These are phyloP conservation scores for Tylochromis polylepis DNA, from an alignment of 2,113 vertebrate species.

Conservation along the genomic window DNA sequence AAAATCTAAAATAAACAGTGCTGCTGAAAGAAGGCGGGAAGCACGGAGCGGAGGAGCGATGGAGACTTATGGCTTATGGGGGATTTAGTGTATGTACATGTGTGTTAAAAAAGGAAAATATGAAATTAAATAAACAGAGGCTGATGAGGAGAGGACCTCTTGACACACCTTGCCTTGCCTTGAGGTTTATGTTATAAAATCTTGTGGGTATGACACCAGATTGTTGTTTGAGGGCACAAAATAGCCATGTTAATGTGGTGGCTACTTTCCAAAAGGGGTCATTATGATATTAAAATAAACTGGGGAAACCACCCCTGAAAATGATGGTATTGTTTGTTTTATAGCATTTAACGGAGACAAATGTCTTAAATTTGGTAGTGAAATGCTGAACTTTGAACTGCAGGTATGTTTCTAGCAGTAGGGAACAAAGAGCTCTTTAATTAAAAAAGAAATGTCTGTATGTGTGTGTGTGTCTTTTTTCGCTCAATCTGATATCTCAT, in stretches of 20 bases:
- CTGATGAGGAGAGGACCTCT: constrained; percentile 63
- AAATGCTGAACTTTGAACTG: background rate
- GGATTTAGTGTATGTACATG: constrained; percentile 22
- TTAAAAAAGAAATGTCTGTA: background rate
- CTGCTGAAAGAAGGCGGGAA: constrained; percentile 59
- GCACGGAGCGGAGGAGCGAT: constrained; percentile 3
- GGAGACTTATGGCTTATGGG: constrained; percentile 25
- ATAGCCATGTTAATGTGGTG: constrained; percentile 35
- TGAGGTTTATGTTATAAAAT: background rate
- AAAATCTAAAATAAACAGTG: constrained; percentile 66
- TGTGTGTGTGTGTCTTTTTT: too few relatives aligned
- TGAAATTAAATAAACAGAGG: constrained; percentile 63
- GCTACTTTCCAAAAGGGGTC: background rate
- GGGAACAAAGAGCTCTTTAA: background rate
- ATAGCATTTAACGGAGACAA: background rate
- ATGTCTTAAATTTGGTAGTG: background rate
- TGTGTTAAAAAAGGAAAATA: constrained; percentile 27
- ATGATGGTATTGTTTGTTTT: constrained; percentile 5
- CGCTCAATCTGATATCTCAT: background rate
- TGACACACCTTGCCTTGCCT: background rate
- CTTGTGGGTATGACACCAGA: background rate
- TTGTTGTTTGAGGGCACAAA: constrained; percentile 5
- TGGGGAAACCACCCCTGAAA: constrained; percentile 21
- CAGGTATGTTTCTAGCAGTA: background rate
- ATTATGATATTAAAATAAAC: constrained; percentile 40